Conservation (phyloP, 2,888 invertebrate genomes). For the Euphydryas editha region DNA sequence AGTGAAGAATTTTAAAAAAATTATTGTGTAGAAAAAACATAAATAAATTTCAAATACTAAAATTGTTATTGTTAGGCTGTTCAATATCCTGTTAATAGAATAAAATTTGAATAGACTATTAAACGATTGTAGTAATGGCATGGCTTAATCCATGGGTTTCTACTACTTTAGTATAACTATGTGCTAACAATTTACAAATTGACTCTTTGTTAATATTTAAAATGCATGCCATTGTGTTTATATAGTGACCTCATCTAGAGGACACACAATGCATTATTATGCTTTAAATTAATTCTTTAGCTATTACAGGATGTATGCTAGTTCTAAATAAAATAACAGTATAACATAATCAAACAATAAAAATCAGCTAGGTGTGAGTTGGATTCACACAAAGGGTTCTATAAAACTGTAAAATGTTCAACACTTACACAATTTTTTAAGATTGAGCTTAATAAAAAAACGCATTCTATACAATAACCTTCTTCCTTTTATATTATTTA, state of each 20-base stretch:
- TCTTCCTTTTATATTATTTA: too few relatives aligned
- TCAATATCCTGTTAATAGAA: background rate
- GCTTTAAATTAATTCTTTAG: conserved; percentile 6
- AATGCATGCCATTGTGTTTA: conserved; percentile 8
- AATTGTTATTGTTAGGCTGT: too few relatives aligned
- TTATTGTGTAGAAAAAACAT: too few relatives aligned
- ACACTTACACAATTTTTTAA: too few relatives aligned
- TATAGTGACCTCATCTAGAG: conserved; percentile 18
- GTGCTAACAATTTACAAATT: conserved; percentile 13
- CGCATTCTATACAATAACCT: too few relatives aligned
- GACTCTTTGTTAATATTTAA: conserved; percentile 2
- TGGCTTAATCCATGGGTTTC: background rate
- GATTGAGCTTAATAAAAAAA: too few relatives aligned
- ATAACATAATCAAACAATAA: too few relatives aligned
- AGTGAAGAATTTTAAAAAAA: too few relatives aligned
- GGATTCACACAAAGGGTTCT: too few relatives aligned
- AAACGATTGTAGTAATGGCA: background rate
- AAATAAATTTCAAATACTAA: too few relatives aligned
- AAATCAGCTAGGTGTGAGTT: too few relatives aligned
- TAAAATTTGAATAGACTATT: background rate
- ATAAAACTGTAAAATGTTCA: too few relatives aligned
- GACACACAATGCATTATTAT: conserved; percentile 17
- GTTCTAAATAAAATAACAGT: background rate
- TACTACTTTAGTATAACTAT: background rate
- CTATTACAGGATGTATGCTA: background rate